Percentiles rank a stretch among this genome's conserved stretches.
Conservation (phyloP, 2,888 invertebrate species). For the Limnephilus auricula region DNA sequence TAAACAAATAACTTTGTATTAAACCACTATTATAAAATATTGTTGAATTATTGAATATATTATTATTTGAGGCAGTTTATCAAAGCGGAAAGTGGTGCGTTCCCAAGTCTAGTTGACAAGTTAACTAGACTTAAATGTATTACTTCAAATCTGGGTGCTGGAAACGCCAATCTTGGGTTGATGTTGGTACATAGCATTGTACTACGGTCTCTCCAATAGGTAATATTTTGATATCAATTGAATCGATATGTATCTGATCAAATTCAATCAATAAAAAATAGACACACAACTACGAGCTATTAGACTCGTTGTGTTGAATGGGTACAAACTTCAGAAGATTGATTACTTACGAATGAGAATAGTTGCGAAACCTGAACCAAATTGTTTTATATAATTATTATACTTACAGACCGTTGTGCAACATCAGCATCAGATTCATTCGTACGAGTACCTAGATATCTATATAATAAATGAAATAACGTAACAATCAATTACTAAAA, state of each 20-base stretch:
- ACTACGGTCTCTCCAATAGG: not conserved
- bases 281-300: not conserved
- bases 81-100: too few relatives aligned
- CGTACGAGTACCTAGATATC: not conserved
- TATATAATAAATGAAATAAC: not conserved
- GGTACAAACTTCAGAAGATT: not conserved
- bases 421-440: not conserved
- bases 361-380: not conserved
- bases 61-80: too few relatives aligned
- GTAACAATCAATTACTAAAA: not conserved
- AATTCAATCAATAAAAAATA: not conserved
- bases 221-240: not conserved
- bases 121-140: not conserved
- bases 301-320: not conserved
- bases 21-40: too few relatives aligned
- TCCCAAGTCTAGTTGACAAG: not conserved
- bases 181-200: not conserved
- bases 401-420: not conserved
- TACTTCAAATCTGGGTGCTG: not conserved
- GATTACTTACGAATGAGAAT: not conserved
- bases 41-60: too few relatives aligned
- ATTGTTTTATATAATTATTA: constrained; percentile 2
- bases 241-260: not conserved
- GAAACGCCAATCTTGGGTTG: not conserved
- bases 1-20: too few relatives aligned